phyloP scores from a whole-genome alignment of 1,140 invertebrate genomes.

The Ceratina australensis region DNA sequence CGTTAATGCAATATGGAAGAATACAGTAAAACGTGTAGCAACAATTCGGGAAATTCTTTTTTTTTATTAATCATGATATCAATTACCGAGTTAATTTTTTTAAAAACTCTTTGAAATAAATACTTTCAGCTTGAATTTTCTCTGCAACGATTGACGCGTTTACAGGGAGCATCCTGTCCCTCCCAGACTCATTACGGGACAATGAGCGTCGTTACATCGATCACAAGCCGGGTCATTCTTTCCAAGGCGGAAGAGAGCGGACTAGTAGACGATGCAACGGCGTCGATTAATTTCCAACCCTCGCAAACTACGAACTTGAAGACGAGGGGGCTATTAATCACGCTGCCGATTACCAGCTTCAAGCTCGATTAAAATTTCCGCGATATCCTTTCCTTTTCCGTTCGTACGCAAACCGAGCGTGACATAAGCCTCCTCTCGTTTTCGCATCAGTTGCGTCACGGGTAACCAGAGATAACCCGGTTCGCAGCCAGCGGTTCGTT shows the following conservation, averaged over 20 bases:
- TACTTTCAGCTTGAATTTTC: neutral
- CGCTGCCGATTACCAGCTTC: neutral
- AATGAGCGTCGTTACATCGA: constrained; percentile 75
- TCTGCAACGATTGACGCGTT: constrained; percentile 22
- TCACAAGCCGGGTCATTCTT: constrained; percentile 54
- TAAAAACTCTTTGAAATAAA: too few species aligned
- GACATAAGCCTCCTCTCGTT: constrained; percentile 7
- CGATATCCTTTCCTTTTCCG: neutral
- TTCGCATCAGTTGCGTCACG: neutral
- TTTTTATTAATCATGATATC: too few species aligned
- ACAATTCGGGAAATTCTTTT: too few species aligned
- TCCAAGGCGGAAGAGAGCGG: constrained; percentile 54
- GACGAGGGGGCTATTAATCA: neutral
- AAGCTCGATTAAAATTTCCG: neutral
- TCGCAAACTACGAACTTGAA: neutral
- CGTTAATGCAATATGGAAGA: too few species aligned
- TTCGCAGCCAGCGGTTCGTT: neutral
- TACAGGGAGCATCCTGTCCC: constrained; percentile 72
- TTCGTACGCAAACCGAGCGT: neutral
- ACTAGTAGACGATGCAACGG: constrained; percentile 10
- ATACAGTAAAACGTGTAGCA: too few species aligned
- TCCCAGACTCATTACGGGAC: constrained; percentile 76
- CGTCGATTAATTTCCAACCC: constrained; percentile 3
- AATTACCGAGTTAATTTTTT: too few species aligned
- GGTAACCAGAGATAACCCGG: neutral